These are phyloP conservation scores for Otus sunia DNA, from an alignment of 2,113 vertebrate species.

Conservation along the genomic window DNA sequence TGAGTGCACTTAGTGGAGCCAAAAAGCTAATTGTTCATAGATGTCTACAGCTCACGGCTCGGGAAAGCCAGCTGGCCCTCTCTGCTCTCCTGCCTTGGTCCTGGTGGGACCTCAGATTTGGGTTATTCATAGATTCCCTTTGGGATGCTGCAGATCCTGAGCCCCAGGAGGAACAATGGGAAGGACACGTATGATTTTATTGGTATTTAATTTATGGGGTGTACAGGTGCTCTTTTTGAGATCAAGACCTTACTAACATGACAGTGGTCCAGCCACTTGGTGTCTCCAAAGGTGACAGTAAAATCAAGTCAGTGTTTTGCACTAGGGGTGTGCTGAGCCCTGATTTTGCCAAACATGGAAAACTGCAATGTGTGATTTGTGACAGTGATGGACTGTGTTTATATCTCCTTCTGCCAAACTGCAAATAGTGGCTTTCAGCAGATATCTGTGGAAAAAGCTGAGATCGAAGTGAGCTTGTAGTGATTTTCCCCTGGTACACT, in stretches of 20 bases:
- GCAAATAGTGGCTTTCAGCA: neutral
- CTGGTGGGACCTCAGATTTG: neutral
- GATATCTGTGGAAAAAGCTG: neutral
- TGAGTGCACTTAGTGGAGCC: constrained; percentile 59
- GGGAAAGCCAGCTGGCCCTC: neutral
- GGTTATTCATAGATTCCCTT: neutral
- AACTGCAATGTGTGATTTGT: neutral
- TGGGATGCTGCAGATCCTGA: neutral
- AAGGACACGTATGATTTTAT: neutral
- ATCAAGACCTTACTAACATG: neutral
- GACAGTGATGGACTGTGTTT: neutral
- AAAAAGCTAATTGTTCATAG: constrained; percentile 11
- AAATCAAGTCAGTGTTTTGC: neutral
- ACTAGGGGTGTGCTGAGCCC: neutral
- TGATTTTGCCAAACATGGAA: neutral
- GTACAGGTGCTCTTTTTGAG: neutral
- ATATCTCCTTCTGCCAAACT: neutral
- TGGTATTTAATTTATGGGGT: neutral
- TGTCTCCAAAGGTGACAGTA: neutral
- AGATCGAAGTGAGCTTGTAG: fast-evolving
- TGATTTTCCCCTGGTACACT: neutral
- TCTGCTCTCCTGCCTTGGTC: neutral
- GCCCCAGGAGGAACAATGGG: fast-evolving
- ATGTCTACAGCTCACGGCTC: neutral
- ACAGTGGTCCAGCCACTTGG: neutral